Evolutionary conservation across 2,888 invertebrate genomes (phyloP).

Genomic region (Glaucopsyche alexis): DNA sequence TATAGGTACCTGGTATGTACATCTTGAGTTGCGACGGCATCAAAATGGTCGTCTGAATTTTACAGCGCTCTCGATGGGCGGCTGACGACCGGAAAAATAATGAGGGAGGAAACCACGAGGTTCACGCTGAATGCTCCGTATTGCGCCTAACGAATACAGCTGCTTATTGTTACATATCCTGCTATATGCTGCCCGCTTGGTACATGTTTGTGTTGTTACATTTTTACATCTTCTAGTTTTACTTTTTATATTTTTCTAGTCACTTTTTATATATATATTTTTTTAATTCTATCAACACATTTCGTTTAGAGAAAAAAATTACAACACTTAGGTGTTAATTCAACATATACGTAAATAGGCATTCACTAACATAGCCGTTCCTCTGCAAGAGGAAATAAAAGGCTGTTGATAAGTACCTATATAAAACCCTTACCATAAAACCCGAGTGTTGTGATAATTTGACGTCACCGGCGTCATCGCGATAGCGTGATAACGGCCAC

Average conservation of each 20-base stretch:
- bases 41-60: slow-evolving; percentile 34
- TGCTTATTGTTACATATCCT: slow-evolving; percentile 24
- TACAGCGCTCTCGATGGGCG: slow-evolving; percentile 54
- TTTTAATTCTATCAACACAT: no score
- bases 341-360: no score
- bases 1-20: slow-evolving; percentile 20
- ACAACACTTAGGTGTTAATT: no score
- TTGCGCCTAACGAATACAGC: slow-evolving; percentile 22
- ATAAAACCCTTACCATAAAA: slow-evolving; percentile 23
- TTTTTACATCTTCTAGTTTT: slow-evolving; percentile 11
- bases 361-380: no score
- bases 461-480: slow-evolving; percentile 40
- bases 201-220: slow-evolving; percentile 13
- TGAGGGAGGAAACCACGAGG: slow-evolving; percentile 50
- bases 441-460: slow-evolving; percentile 29
- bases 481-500: slow-evolving; percentile 46
- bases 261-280: no score
- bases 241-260: no score
- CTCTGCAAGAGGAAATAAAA: no score
- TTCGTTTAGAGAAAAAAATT: no score
- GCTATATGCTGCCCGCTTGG: neutral
- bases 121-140: slow-evolving; percentile 31
- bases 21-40: slow-evolving; percentile 30
- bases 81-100: slow-evolving; percentile 74
- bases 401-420: neutral